These are phyloP conservation scores for Seira ritae DNA, from an alignment of 2,888 invertebrate species.

Conservation along the genomic window DNA sequence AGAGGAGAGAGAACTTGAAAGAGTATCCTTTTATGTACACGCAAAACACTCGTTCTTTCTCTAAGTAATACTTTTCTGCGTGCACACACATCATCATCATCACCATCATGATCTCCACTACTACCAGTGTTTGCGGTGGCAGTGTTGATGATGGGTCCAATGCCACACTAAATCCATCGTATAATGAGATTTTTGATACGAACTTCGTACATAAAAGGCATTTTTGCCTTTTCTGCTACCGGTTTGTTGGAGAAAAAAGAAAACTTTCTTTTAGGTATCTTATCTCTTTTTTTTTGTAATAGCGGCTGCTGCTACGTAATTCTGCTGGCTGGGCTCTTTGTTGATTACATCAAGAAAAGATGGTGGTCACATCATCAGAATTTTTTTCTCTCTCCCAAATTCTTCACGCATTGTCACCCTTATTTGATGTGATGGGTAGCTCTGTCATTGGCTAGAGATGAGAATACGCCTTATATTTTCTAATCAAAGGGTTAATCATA, in stretches of 20 bases:
- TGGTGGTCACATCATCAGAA: constrained; percentile 19
- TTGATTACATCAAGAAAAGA: constrained; percentile 18
- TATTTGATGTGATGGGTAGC: constrained; percentile 10
- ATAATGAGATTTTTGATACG: constrained; percentile 58
- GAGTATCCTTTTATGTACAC: constrained; percentile 28
- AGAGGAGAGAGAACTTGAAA: constrained; percentile 11
- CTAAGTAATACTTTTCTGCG: constrained; percentile 33
- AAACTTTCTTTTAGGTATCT: constrained; percentile 12
- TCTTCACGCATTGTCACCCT: constrained; percentile 3
- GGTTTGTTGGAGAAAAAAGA: constrained; percentile 7
- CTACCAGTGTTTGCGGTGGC: constrained; percentile 23
- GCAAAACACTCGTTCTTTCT: constrained; percentile 31
- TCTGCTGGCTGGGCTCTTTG: constrained; percentile 9
- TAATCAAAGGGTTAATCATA: neutral
- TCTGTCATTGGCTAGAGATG: neutral
- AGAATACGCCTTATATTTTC: neutral
- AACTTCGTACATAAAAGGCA: constrained; percentile 2
- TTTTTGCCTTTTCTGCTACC: constrained; percentile 11
- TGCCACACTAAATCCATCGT: constrained; percentile 54
- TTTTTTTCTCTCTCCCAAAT: neutral
- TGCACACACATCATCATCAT: constrained; percentile 36
- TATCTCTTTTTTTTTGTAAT: neutral
- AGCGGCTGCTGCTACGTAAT: neutral
- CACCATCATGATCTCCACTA: neutral
- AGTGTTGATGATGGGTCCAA: constrained; percentile 40